These are phyloP conservation scores for Psilanteris sp. DNA, from an alignment of 1,140 invertebrate species.

Conservation along the genomic window DNA sequence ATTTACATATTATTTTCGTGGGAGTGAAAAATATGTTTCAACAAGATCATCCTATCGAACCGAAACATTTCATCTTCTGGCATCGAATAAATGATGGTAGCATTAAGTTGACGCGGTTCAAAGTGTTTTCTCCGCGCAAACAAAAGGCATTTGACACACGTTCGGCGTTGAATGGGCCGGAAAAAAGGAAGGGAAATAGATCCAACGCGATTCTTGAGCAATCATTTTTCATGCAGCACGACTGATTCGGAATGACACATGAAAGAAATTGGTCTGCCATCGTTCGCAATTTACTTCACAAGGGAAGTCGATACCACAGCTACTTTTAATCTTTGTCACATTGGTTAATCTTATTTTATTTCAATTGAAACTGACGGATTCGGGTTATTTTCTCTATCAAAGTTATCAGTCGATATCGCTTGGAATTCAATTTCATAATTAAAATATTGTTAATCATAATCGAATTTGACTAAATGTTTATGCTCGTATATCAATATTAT, in stretches of 20 bases:
- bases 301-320: slow-evolving; percentile 24
- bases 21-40: slow-evolving; percentile 19
- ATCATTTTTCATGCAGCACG: slow-evolving; percentile 64
- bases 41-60: slow-evolving; percentile 4
- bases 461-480: no score
- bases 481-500: no score
- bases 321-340: no score
- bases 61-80: slow-evolving; percentile 30
- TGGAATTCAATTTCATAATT: no score
- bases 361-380: no score
- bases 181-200: slow-evolving; percentile 33
- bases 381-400: no score
- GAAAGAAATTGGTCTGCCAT: slow-evolving; percentile 67
- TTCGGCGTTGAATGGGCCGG: slow-evolving; percentile 24
- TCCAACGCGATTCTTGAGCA: slow-evolving; percentile 27
- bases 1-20: slow-evolving; percentile 29
- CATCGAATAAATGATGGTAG: slow-evolving; percentile 30
- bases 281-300: slow-evolving; percentile 56
- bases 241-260: slow-evolving; percentile 54
- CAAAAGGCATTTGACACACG: slow-evolving; percentile 45
- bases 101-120: slow-evolving; percentile 38
- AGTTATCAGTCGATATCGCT: no score
- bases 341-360: no score
- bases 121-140: slow-evolving; percentile 42
- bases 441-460: no score